Evolutionary conservation across 2,797 vertebrate species (phyloP).

Genomic region (Alfaro cultratus): DNA sequence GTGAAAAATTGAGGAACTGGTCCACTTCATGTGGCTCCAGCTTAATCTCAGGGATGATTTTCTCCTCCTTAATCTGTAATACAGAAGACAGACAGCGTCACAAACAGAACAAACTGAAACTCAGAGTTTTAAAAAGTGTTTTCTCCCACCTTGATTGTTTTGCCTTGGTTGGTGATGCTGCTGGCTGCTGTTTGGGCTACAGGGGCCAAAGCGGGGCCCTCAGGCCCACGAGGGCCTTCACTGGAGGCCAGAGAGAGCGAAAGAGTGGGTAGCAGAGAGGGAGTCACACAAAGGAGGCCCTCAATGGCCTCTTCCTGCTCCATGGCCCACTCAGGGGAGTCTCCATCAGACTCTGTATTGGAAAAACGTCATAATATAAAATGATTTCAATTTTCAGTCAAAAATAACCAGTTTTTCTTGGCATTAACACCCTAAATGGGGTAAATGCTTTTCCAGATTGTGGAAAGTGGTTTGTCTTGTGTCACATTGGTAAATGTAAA

Average conservation of each 20-base stretch:
- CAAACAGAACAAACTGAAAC: neutral
- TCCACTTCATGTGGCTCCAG: slow-evolving; percentile 98
- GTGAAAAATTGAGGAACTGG: slow-evolving; percentile 95
- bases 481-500: neutral
- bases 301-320: slow-evolving; percentile 87
- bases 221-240: slow-evolving; percentile 27
- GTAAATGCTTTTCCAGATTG: neutral
- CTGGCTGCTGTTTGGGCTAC: slow-evolving; percentile 22
- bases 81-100: neutral
- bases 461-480: neutral
- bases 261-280: slow-evolving; percentile 87
- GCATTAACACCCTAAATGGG: neutral
- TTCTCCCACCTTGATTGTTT: slow-evolving; percentile 64
- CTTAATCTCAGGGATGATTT: slow-evolving; percentile 90
- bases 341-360: slow-evolving; percentile 85
- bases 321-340: slow-evolving; percentile 86
- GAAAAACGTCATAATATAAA: neutral
- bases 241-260: slow-evolving; percentile 73
- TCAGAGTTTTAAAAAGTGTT: fast-evolving
- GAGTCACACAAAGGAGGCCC: slow-evolving; percentile 81
- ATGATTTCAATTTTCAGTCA: neutral
- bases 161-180: slow-evolving; percentile 54
- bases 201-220: slow-evolving; percentile 21
- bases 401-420: neutral
- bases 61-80: slow-evolving; percentile 86